Conservation (phyloP, 2,797 vertebrate species). For the Gorsachius magnificus region DNA sequence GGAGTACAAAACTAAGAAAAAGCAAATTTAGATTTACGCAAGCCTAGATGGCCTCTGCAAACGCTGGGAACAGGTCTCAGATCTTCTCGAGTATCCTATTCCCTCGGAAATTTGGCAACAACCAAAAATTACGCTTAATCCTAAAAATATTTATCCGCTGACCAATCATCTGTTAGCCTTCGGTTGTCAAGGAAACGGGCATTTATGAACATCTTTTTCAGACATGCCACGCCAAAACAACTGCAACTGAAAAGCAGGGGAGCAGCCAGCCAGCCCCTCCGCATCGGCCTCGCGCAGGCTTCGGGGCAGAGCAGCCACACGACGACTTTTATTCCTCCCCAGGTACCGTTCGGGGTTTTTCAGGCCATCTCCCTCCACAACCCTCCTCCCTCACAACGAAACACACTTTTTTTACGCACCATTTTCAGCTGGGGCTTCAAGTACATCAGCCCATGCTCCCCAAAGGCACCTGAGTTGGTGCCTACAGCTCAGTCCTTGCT, state of each 20-base stretch:
- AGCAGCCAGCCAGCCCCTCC: neutral
- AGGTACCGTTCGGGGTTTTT: accelerated
- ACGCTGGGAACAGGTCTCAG: neutral
- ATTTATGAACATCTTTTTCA: neutral
- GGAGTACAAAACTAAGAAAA: neutral
- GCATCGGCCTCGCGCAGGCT: accelerated
- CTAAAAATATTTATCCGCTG: conserved; percentile 44
- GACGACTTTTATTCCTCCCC: accelerated
- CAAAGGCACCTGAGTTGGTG: accelerated
- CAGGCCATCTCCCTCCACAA: accelerated
- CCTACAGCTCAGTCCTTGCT: accelerated
- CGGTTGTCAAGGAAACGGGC: conserved; percentile 45
- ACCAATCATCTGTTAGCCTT: neutral
- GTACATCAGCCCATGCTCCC: neutral
- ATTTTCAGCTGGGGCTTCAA: accelerated
- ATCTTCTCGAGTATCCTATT: neutral
- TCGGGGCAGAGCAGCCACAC: neutral
- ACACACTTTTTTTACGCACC: accelerated
- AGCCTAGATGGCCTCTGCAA: neutral
- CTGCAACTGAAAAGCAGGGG: neutral
- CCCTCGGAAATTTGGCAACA: neutral
- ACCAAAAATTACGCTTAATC: neutral
- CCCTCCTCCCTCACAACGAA: accelerated
- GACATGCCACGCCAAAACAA: neutral
- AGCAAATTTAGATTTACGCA: neutral